Conservation (phyloP, 2,113 vertebrate species). For the Pandion haliaetus region DNA sequence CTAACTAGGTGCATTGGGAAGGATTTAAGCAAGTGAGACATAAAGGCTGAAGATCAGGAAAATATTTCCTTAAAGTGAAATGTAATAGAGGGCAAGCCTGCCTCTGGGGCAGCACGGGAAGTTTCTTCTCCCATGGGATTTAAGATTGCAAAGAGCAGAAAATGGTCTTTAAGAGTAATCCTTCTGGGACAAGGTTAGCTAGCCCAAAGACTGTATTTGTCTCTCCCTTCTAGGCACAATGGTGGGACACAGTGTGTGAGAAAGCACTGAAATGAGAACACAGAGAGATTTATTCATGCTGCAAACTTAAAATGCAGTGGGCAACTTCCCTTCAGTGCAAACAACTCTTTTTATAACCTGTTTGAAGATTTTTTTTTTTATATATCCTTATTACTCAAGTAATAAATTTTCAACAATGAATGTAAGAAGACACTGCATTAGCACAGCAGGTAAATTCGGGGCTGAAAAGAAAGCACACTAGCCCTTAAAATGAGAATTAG, state of each 20-base stretch:
- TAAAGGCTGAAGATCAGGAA: conserved; percentile 60
- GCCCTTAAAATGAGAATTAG: conserved; percentile 33
- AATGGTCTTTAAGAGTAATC: conserved; percentile 26
- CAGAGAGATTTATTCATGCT: conserved; percentile 51
- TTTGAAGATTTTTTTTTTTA: not conserved
- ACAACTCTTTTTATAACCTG: not conserved
- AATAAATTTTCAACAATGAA: conserved; percentile 16
- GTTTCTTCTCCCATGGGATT: not conserved
- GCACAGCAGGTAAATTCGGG: conserved; percentile 9
- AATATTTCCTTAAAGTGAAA: conserved; percentile 62
- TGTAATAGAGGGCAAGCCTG: conserved; percentile 27
- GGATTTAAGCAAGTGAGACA: conserved; percentile 51
- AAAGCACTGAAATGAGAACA: not conserved
- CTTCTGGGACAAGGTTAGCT: not conserved
- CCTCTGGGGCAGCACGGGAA: not conserved
- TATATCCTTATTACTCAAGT: not conserved
- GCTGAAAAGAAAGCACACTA: not conserved
- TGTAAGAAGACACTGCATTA: conserved; percentile 12
- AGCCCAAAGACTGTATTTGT: not conserved
- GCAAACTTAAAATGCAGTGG: conserved; percentile 47
- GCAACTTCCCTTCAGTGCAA: not conserved
- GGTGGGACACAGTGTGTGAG: not conserved
- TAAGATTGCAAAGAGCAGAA: conserved; percentile 18
- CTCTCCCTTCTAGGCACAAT: not conserved
- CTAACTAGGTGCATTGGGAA: conserved; percentile 43